Evolutionary conservation across 2,797 vertebrate species (phyloP), one percentile per base, ranked within the genome.

Genomic region (Thaleichthys pacificus): DNA sequence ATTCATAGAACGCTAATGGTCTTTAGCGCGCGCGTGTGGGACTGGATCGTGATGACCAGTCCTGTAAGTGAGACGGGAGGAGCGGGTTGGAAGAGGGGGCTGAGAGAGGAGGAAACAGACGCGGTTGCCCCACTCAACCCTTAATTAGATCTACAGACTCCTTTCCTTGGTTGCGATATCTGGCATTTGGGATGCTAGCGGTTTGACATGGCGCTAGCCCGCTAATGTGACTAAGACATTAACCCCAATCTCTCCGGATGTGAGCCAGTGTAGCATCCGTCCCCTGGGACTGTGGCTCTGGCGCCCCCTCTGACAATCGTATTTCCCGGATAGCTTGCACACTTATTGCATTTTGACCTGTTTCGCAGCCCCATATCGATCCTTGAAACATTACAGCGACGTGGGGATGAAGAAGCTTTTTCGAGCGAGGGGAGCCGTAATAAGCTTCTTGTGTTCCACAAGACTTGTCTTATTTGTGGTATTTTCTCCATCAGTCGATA

Each of bases 301-400:
- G 85, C 86, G 78, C 85, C 77, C 86, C 88, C 85, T 81, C 74
- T 77, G 86, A 84, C 89, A 87, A 87, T 92, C 90, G 87, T 89
- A 82, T 91, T 91, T 92, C 92, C 89, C 80, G 85, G 87, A 91
- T 84, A 87, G 88, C 87, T 86, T 77, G 83, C 87, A 79, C 84
- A 82, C 86, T 91, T 92, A 91, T 92, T 91, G 90, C 84, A 91
- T 92, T 91, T 88, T 85, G 86, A 85, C 85, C 85, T 70, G 87
- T 90, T 93, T 88, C 81, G 83, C 89, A 85, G 87, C 80, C 86
- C 73, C 7, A 5, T 87, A 92, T 93, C 83, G 91, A 92, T 92
- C 91, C 87, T 81, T 76, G 68, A 82, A 87, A 82, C 85, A 87
- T 89, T 85, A 83, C 75, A 82, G 82, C 58, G 67, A 82, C 80